Base-by-base conservation (phyloP, 1,140 invertebrate species). In the Lepidurus arcticus region DNA sequence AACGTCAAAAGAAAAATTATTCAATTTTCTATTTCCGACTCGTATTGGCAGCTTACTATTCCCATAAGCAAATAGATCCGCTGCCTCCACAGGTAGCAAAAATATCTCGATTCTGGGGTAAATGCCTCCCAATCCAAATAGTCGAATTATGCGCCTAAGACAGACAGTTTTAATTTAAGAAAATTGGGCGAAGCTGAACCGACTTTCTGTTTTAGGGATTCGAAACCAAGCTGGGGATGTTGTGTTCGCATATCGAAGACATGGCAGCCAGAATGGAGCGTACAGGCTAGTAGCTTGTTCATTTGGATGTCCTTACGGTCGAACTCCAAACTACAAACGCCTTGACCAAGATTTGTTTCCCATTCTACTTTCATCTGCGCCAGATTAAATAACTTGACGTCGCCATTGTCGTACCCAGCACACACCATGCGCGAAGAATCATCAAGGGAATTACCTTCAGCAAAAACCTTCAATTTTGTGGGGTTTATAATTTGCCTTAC, bases 391-490 rank as follows among this genome's bases (percentile, higher is more conserved):
- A 98, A 89, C 87, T 98, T 98, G 0, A 98, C 85, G 85, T 98
- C 97, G 0, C 97, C 97, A 87, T 98, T 98, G 83, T 98, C 96
- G 85, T 97, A 98, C 5, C 96, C 97, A 53, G 95, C 92, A 79
- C 90, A 91, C 1, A 98, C 90, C 78, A 93, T 88, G 78, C 96
- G 87, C 82, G 53, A 65, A 7, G 98, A 95, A 44, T 93, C 88
- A 26, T 91, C 89, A 84, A 93, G 95, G 0, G 94, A 92, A 87
- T 98, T 92, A 1, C 90, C 89, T 90, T 43, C 24, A 75, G 7
- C 42, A 9, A 73, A 13, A 76, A 75, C 26, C 10, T 53, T 73
- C 6, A 80, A 26, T 76, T 80, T 76, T 77, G 10, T 13, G 16
- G 9, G 42, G 73, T 80, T 80, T 44, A n/a, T 26, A n/a, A 42